Evolutionary conservation across 2,797 vertebrate species (phyloP), one percentile per base, ranked within the genome.

Genomic region (Molossus alvarezi): DNA sequence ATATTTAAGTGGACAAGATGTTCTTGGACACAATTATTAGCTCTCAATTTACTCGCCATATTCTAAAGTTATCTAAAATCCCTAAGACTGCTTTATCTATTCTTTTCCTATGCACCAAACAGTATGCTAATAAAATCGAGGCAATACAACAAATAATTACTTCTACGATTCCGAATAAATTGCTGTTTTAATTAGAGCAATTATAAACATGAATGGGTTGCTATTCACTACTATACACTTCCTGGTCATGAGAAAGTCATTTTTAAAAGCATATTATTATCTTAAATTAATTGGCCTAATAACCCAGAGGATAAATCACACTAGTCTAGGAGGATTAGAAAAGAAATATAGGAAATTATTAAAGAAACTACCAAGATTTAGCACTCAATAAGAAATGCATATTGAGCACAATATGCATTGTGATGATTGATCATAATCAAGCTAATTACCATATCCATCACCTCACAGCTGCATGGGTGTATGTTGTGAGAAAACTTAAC

Each of bases 181-280:
- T 80, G n/a, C 41, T 62, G 0, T 85, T 90, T 92, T 93, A 84
- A 95, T 93, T 95, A 91, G 95, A 89, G 77, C 21, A 71, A 86
- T 75, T 77, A 60, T 82, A 72, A 71, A 75, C 86, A 93, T 53
- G 51, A 91, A 88, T 67, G n/a, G n/a, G 23, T 90, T 64, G 71
- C 33, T 83, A 29, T 51, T 88, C 64, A 64, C 10, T 23, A 25
- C 17, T 62, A 53, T 58, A 10, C 17, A 23, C 45, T 87, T 87
- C 25, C 18, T 69, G 53, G 76, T 57, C 72, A 8, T n/a, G 11
- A 72, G 48, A 29, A 65, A 86, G 15, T 79, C 51, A 62, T 79
- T 87, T 69, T 67, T 5, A 21, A 82, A 92, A 33, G 11, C 6
- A 11, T 53, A 37, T 71, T 79, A 79, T 71, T 76, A 27, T 62